Evolutionary conservation across 1,140 invertebrate species (phyloP).

Genomic region (Penaeus chinensis): DNA sequence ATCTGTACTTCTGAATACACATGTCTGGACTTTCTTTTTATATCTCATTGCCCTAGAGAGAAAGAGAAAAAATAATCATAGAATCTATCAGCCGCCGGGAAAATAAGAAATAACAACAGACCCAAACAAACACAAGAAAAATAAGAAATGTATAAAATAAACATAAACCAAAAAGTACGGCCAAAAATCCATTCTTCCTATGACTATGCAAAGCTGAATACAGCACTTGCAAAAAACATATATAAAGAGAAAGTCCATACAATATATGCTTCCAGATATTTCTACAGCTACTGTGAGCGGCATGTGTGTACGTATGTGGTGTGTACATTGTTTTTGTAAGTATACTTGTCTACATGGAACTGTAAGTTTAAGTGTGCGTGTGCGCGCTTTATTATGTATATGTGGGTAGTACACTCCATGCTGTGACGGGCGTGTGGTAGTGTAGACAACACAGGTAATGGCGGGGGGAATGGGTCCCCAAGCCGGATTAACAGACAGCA

Average conservation of each 20-base stretch:
- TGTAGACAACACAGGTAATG: conserved; percentile 55
- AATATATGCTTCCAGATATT: conserved; percentile 33
- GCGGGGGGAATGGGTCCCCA: conserved; percentile 42
- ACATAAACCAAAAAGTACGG: conserved; percentile 1
- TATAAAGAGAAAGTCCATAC: conserved; percentile 46
- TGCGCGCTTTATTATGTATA: conserved; percentile 36
- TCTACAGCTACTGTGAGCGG: conserved; percentile 34
- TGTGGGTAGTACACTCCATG: conserved; percentile 59
- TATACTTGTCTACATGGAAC: conserved; percentile 3
- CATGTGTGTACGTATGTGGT: conserved; percentile 11
- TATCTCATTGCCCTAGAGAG: conserved; percentile 2
- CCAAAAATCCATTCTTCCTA: conserved; percentile 29
- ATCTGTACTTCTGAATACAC: conserved; percentile 27
- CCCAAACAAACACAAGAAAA: conserved; percentile 10
- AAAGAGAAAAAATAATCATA: no score
- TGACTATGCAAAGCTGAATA: conserved; percentile 42
- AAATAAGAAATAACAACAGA: neutral
- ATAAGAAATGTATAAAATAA: neutral
- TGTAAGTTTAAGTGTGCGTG: conserved; percentile 16
- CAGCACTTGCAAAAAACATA: conserved; percentile 25
- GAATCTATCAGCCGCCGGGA: no score
- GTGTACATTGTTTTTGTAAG: neutral
- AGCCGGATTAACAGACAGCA: conserved; percentile 57
- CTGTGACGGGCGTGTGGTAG: conserved; percentile 54
- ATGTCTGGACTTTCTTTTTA: conserved; percentile 39